Base-by-base conservation (phyloP, 1,140 invertebrate genomes). In the Drosophila ercepeae region DNA sequence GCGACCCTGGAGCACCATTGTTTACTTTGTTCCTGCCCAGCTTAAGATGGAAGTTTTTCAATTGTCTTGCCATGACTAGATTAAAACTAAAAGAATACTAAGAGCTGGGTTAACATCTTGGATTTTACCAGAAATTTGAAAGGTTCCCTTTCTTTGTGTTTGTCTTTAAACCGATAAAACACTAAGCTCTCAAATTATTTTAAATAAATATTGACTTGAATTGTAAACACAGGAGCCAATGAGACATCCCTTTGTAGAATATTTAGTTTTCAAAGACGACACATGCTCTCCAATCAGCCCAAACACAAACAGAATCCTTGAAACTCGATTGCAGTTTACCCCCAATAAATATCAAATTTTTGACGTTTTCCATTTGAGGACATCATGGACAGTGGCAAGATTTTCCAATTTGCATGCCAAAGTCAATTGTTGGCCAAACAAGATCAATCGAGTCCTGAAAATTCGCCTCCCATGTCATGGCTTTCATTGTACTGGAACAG, bases 31-130 rank as follows among this genome's bases (percentile, higher is more conserved):
- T 32, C 21, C 46, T 36, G 27, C 29, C 51, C 34, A 39, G 46
- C 16, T 14, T 13, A 16, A 8, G 21, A 27, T 27, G 32, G 79
- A 81, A 84, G 72, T 84, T 84, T 84, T 84, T 86, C 81, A 88
- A 84, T 84, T 84, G 86, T 73, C 86, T 61, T 51, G 61, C 72
- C 60, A 76, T 84, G 81, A 86, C 72, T 79, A 68, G 51, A 34
- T 39, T 21, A 21, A 4, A 4, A 21, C 21, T 4, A 21, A 21
- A n/a, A n/a, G n/a, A n/a, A n/a, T n/a, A n/a, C n/a, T n/a, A n/a
- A n/a, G n/a, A n/a, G 21, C 4, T 16, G 13, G 14, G 36, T 3
- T 3, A 11, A n/a, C n/a, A n/a, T n/a, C n/a, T n/a, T n/a, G n/a
- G 29, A 32, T 4, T n/a, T 29, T 32, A 11, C 29, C 29, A 32